phyloP scores from a whole-genome alignment of 2,113 vertebrate genomes.

The Paralichthys olivaceus region DNA sequence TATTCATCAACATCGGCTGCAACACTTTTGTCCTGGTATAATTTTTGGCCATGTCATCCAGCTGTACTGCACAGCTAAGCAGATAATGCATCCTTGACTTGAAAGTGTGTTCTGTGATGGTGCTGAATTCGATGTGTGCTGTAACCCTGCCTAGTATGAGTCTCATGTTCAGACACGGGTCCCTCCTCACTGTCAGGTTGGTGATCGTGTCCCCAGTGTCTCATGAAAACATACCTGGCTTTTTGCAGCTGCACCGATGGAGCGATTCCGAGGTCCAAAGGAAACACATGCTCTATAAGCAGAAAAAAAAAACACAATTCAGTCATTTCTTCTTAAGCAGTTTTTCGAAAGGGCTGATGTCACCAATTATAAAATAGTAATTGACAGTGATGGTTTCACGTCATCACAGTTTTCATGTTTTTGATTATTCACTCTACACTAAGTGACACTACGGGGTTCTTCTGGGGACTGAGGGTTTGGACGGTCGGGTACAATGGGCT shows the following conservation, averaged over 20 bases:
- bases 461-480: background rate
- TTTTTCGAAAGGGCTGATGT: background rate
- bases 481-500: constrained; percentile 8
- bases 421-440: background rate
- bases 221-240: constrained; percentile 88
- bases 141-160: background rate
- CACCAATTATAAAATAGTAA: background rate
- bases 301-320: constrained; percentile 15
- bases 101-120: background rate
- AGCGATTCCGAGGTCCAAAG: constrained; percentile 95
- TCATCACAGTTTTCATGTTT: background rate
- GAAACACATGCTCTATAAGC: constrained; percentile 90
- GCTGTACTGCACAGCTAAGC: too few species aligned
- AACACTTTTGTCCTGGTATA: too few species aligned
- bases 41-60: too few species aligned
- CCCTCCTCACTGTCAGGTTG: background rate
- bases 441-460: background rate
- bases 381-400: background rate
- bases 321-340: background rate
- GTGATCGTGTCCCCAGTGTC: background rate
- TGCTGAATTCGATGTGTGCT: background rate
- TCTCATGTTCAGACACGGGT: background rate
- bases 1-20: too few species aligned
- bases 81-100: too few species aligned
- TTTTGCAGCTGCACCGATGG: constrained; percentile 95